phyloP scores from a whole-genome alignment of 1,140 invertebrate species.

The Ceratina japonica region DNA sequence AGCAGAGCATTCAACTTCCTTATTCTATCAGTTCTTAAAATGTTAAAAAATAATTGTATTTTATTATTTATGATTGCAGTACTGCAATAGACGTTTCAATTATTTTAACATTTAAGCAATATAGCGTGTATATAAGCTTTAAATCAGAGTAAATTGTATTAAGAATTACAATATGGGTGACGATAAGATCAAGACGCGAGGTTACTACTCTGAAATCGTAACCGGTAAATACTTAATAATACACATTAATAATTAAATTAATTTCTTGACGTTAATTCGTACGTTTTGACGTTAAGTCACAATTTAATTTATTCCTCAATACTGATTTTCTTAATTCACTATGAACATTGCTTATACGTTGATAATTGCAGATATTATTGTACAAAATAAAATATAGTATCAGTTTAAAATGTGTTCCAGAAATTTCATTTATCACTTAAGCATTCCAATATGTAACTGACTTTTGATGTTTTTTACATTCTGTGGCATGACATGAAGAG shows the following conservation, averaged over 20 bases:
- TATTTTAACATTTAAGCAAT: neutral
- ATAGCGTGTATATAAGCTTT: neutral
- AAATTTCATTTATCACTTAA: too few relatives aligned
- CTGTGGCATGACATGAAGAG: too few relatives aligned
- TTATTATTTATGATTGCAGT: neutral
- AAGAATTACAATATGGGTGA: slow-evolving; percentile 3
- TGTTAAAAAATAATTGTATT: neutral
- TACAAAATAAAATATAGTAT: too few relatives aligned
- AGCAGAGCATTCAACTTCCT: neutral
- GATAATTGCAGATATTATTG: too few relatives aligned
- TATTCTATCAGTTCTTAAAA: too few relatives aligned
- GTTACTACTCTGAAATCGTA: slow-evolving; percentile 66
- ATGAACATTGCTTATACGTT: too few relatives aligned
- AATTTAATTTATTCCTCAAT: neutral
- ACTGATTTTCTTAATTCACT: too few relatives aligned
- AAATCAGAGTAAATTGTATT: neutral
- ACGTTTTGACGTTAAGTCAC: neutral
- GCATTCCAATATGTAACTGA: too few relatives aligned
- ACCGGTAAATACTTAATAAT: slow-evolving; percentile 35
- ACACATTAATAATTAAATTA: neutral
- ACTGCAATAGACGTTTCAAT: neutral
- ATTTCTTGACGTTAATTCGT: too few relatives aligned
- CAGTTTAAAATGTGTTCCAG: too few relatives aligned
- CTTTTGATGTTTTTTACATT: too few relatives aligned
- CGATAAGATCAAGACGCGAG: slow-evolving; percentile 10